These are phyloP conservation scores for Lasioglossum baleicum DNA, from an alignment of 1,140 invertebrate genomes.

Conservation along the genomic window DNA sequence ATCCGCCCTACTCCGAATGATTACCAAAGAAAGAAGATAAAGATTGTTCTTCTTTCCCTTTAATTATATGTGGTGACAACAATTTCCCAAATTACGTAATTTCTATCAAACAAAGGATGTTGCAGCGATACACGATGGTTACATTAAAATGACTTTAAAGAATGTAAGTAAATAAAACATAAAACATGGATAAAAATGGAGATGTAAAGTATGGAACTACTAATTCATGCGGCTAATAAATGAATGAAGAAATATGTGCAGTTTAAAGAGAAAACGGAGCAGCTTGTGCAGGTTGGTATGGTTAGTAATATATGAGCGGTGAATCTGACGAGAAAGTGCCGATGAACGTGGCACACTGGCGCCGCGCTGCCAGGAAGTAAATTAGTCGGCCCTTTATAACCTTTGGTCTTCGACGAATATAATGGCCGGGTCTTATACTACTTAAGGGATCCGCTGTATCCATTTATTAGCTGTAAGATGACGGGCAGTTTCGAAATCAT, in stretches of 20 bases:
- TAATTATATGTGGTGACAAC: background rate
- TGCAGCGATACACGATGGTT: too few species aligned
- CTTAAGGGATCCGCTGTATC: conserved; percentile 61
- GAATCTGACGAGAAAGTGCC: conserved; percentile 46
- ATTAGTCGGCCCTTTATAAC: conserved; percentile 57
- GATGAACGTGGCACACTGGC: conserved; percentile 23
- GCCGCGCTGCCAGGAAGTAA: conserved; percentile 50
- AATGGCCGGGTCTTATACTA: conserved; percentile 54
- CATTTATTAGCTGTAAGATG: conserved; percentile 67
- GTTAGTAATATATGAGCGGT: background rate
- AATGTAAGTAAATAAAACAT: too few species aligned
- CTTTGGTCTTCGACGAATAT: conserved; percentile 53
- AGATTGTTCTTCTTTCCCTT: too few species aligned
- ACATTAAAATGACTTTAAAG: too few species aligned
- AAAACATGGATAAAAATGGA: too few species aligned
- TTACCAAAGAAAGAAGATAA: too few species aligned
- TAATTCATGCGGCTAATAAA: too few species aligned
- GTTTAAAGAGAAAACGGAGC: background rate
- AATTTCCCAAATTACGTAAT: background rate
- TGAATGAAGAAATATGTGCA: background rate
- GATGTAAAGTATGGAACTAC: too few species aligned
- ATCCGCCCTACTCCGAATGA: too few species aligned
- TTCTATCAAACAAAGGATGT: too few species aligned
- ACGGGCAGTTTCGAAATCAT: conserved; percentile 62
- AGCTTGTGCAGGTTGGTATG: background rate